These are phyloP conservation scores for Pholis gunnellus DNA, from an alignment of 2,113 vertebrate species.

Conservation along the genomic window DNA sequence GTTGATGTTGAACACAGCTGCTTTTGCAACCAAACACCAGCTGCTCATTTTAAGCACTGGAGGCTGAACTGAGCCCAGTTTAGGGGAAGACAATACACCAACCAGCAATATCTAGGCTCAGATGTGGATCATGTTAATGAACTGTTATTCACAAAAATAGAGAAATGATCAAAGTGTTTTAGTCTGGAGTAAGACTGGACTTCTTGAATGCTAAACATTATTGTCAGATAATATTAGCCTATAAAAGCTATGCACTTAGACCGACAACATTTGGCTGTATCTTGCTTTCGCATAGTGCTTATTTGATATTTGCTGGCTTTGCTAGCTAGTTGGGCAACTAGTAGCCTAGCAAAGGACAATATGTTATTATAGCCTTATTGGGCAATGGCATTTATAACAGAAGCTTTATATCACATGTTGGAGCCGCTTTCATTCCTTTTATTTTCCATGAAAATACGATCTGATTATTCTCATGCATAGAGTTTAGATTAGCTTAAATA, in stretches of 20 bases:
- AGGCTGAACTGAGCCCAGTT: conserved; percentile 5
- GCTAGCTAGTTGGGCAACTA: background rate
- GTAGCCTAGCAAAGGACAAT: background rate
- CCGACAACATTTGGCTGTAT: background rate
- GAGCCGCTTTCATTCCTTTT: background rate
- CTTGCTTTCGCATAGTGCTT: background rate
- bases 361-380: background rate
- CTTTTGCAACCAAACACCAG: conserved; percentile 44
- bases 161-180: background rate
- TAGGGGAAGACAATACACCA: background rate
- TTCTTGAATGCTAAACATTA: background rate
- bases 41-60: conserved; percentile 37
- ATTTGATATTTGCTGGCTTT: background rate
- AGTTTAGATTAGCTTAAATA: background rate
- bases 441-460: background rate
- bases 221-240: background rate
- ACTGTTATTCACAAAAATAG: background rate
- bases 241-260: background rate
- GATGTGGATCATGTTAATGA: background rate
- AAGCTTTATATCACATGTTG: background rate
- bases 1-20: conserved; percentile 46
- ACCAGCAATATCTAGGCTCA: background rate
- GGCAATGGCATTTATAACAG: background rate
- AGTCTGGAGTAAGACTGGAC: too few species aligned
- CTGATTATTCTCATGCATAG: background rate